phyloP scores from a whole-genome alignment of 2,888 invertebrate genomes.

The Matsumyia berberina region DNA sequence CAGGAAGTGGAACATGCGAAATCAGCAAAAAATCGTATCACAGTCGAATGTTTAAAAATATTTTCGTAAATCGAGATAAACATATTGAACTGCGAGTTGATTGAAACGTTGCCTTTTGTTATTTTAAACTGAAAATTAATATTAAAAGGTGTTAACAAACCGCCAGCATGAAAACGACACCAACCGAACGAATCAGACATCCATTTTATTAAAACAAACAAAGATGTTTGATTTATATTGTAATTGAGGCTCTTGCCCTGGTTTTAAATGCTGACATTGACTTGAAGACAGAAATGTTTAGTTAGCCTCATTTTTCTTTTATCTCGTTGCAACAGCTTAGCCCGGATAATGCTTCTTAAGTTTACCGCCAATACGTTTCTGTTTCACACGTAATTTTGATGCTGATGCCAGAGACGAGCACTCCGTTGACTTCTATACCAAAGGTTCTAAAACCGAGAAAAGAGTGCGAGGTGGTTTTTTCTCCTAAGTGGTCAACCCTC shows the following conservation, averaged over 20 bases:
- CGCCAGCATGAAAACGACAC: neutral
- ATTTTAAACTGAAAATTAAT: neutral
- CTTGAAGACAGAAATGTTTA: neutral
- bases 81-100: neutral
- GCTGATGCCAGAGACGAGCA: too few species aligned
- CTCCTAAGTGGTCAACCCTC: too few species aligned
- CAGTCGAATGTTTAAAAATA: conserved; percentile 7
- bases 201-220: neutral
- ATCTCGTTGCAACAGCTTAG: neutral
- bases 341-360: too few species aligned
- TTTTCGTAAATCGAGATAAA: neutral
- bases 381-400: too few species aligned
- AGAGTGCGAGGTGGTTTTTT: too few species aligned
- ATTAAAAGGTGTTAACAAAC: neutral
- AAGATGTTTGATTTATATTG: neutral
- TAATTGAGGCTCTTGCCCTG: neutral
- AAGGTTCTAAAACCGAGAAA: too few species aligned
- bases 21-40: neutral
- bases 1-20: conserved; percentile 18
- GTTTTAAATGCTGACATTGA: neutral
- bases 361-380: too few species aligned
- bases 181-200: neutral
- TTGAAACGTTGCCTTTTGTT: neutral
- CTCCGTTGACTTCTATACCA: too few species aligned
- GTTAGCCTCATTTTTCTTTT: too few species aligned